Conservation (phyloP, 2,797 vertebrate species). For the Synanceia verrucosa region DNA sequence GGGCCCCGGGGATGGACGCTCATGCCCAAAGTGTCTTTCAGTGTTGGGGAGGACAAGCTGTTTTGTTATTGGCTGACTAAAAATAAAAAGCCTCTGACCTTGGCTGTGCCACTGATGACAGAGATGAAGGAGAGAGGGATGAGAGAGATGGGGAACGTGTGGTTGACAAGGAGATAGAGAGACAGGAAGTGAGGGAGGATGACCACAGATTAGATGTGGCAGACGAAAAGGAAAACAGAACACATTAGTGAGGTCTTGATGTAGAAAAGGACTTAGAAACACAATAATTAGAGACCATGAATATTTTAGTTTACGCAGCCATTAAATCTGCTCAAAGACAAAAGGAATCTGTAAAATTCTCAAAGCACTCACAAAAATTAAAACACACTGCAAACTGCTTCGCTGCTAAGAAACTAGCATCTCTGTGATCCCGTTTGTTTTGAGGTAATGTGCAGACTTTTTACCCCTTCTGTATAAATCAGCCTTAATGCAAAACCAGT, state of each 20-base stretch:
- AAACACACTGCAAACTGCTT: neutral
- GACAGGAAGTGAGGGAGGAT: conserved; percentile 1
- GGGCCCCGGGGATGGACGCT: conserved; percentile 41
- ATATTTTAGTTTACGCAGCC: fast-evolving
- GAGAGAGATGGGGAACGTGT: conserved; percentile 7
- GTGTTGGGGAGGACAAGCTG: conserved; percentile 55
- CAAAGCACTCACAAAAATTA: neutral
- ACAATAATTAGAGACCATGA: neutral
- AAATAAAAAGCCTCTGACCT: conserved; percentile 73
- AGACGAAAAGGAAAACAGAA: conserved; percentile 21
- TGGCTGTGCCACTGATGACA: conserved; percentile 55
- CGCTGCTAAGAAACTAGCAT: neutral
- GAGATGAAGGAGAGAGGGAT: conserved; percentile 44
- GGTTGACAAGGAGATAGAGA: conserved; percentile 12
- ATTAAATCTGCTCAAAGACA: neutral
- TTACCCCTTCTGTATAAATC: neutral
- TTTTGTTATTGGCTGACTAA: conserved; percentile 66
- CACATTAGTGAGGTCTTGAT: neutral
- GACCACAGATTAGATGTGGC: neutral
- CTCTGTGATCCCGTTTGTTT: neutral
- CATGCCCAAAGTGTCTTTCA: conserved; percentile 57
- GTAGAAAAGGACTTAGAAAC: neutral
- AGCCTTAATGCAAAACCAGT: neutral
- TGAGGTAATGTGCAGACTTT: neutral
- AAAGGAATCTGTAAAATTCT: neutral